Conservation (phyloP, 2,797 vertebrate genomes). For the Melanogrammus aeglefinus region DNA sequence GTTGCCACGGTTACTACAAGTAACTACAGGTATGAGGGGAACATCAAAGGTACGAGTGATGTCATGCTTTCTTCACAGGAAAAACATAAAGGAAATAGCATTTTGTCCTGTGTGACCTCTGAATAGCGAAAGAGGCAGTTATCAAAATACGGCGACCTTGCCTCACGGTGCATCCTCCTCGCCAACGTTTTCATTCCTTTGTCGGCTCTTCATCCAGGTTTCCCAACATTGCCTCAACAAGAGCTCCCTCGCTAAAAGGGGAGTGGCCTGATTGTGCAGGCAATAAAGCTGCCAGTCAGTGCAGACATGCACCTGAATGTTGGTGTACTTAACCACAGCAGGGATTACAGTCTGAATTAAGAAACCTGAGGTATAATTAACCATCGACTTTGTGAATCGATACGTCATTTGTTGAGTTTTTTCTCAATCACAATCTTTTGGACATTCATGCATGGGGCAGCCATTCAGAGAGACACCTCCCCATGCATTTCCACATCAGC, state of each 20-base stretch:
- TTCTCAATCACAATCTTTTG: too few relatives aligned
- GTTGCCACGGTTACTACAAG: slow-evolving; percentile 44
- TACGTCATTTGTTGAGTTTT: too few relatives aligned
- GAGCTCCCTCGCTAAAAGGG: not conserved
- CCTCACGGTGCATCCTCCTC: not conserved
- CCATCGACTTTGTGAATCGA: too few relatives aligned
- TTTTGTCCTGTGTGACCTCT: not conserved
- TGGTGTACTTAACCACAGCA: not conserved
- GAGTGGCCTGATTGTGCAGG: not conserved
- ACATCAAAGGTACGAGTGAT: slow-evolving; percentile 36
- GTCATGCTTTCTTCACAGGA: slow-evolving; percentile 16
- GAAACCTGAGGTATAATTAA: not conserved
- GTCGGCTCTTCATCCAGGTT: not conserved
- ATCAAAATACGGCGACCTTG: not conserved
- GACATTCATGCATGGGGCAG: too few relatives aligned
- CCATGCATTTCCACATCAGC: too few relatives aligned
- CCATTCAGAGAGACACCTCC: too few relatives aligned
- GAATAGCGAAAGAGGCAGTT: too few relatives aligned
- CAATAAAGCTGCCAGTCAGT: not conserved
- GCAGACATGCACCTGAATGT: not conserved
- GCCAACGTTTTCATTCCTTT: not conserved
- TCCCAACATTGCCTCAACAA: not conserved
- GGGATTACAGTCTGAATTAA: not conserved
- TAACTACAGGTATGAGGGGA: slow-evolving; percentile 58
- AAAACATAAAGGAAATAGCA: not conserved